Percentiles rank a stretch among this genome's conserved stretches.
These are phyloP conservation scores for Xiphophorus maculatus DNA, from an alignment of 2,113 vertebrate species.

Conservation along the genomic window DNA sequence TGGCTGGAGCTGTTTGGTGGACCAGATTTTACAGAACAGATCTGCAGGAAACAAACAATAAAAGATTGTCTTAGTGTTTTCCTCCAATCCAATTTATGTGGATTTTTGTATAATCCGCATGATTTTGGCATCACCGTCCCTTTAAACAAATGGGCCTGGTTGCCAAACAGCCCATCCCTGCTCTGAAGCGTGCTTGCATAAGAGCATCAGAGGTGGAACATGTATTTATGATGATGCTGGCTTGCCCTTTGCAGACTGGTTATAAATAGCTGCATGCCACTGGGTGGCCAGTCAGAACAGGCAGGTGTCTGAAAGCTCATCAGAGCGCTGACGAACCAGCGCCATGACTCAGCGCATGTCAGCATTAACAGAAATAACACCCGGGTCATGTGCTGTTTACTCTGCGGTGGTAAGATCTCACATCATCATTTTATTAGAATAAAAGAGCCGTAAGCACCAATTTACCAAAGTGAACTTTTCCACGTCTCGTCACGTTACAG, in stretches of 20 bases:
- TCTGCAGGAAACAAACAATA: too few relatives aligned
- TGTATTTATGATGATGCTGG: constrained; percentile 49
- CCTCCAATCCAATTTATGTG: too few relatives aligned
- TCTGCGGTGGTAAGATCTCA: neutral
- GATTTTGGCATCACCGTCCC: neutral
- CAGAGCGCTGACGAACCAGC: neutral
- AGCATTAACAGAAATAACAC: constrained; percentile 3
- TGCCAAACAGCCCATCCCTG: constrained; percentile 22
- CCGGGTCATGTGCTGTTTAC: constrained; percentile 9
- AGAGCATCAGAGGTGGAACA: constrained; percentile 31
- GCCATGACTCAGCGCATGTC: neutral
- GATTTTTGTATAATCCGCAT: neutral
- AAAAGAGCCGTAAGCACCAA: neutral
- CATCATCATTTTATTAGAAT: neutral
- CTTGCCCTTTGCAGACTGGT: constrained; percentile 48
- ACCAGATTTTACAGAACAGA: neutral
- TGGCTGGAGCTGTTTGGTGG: neutral
- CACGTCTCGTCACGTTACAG: too few relatives aligned
- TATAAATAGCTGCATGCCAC: constrained; percentile 59
- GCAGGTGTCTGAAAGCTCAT: constrained; percentile 50
- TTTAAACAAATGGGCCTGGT: constrained; percentile 12
- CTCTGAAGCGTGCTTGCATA: constrained; percentile 32
- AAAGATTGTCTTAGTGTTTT: too few relatives aligned
- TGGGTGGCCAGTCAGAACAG: constrained; percentile 17
- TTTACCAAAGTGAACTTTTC: neutral